These are phyloP conservation scores for Margaritifera margaritifera DNA, from an alignment of 2,888 invertebrate species.

Conservation along the genomic window DNA sequence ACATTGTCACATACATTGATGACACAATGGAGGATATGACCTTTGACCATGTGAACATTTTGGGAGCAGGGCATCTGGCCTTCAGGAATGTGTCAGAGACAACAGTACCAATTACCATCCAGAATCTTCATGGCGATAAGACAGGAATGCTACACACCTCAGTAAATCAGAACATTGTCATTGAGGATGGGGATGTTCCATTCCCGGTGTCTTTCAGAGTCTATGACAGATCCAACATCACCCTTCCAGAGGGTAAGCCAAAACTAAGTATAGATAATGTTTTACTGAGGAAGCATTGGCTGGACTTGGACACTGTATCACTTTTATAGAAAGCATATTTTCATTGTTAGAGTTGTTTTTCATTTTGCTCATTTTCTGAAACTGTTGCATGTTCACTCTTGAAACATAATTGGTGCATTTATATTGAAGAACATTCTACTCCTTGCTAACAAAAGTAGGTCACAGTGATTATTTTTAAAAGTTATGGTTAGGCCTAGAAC, in stretches of 20 bases:
- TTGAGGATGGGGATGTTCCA: slow-evolving; percentile 44
- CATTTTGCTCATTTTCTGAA: too few species aligned
- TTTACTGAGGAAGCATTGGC: too few species aligned
- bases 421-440: too few species aligned
- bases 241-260: slow-evolving; percentile 43
- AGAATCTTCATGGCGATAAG: slow-evolving; percentile 47
- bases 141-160: slow-evolving; percentile 55
- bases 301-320: too few species aligned
- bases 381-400: too few species aligned
- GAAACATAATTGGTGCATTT: too few species aligned
- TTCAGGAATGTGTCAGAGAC: slow-evolving; percentile 26
- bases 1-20: slow-evolving; percentile 31
- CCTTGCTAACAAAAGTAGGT: too few species aligned
- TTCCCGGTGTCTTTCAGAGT: slow-evolving; percentile 53
- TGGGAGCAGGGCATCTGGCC: slow-evolving; percentile 49
- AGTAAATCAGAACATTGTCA: slow-evolving; percentile 32
- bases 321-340: too few species aligned
- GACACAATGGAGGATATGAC: slow-evolving; percentile 24
- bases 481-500: too few species aligned
- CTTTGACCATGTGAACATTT: slow-evolving; percentile 44
- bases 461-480: too few species aligned
- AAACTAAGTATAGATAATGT: too few species aligned
- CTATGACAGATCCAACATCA: slow-evolving; percentile 41
- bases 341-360: too few species aligned
- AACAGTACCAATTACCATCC: slow-evolving; percentile 33